Conservation (phyloP, 2,113 vertebrate species). For the Scolopax mira region DNA sequence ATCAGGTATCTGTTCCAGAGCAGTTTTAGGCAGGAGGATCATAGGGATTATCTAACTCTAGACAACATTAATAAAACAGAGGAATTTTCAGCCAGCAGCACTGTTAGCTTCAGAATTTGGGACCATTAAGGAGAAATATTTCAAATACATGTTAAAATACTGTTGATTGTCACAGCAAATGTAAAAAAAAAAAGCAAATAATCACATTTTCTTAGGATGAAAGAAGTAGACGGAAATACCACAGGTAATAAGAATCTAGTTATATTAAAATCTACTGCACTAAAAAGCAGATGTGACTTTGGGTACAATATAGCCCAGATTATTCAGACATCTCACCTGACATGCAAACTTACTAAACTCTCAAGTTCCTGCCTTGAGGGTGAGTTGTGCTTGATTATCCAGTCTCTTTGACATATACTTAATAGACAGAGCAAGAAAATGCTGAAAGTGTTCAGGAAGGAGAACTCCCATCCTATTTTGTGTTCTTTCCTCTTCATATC, state of each 20-base stretch:
- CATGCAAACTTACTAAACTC: background rate
- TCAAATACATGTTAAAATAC: background rate
- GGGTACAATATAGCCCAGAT: background rate
- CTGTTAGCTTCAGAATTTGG: background rate
- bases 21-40: background rate
- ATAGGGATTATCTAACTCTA: slow-evolving; percentile 15
- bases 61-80: slow-evolving; percentile 23
- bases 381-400: background rate
- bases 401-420: background rate
- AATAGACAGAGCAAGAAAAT: background rate
- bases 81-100: background rate
- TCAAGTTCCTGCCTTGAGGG: background rate
- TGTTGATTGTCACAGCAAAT: background rate
- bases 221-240: background rate
- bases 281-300: background rate
- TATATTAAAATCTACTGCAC: background rate
- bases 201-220: background rate
- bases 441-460: background rate
- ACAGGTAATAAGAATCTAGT: background rate
- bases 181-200: background rate
- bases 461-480: background rate
- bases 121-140: background rate
- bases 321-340: background rate
- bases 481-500: background rate
- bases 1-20: slow-evolving; percentile 34